Conservation (phyloP, 2,888 invertebrate genomes). For the Timema cristinae region DNA sequence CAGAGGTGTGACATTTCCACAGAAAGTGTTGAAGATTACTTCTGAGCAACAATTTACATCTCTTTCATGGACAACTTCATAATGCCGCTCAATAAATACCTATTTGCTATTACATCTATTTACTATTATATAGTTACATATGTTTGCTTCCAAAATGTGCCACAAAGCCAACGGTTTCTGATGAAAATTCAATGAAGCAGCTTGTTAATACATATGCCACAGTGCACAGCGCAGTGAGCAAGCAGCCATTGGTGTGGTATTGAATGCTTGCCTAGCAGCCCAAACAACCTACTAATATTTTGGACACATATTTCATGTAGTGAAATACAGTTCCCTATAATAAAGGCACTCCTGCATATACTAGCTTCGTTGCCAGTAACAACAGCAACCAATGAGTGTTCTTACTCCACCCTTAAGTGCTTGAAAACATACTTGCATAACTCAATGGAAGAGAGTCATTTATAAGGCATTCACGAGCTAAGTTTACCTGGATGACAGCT, state of each 20-base stretch:
- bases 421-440: too few relatives aligned
- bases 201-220: not conserved
- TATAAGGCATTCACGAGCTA: too few relatives aligned
- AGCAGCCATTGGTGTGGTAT: slow-evolving; percentile 5
- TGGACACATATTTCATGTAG: too few relatives aligned
- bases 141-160: not conserved
- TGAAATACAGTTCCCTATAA: not conserved
- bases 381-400: too few relatives aligned
- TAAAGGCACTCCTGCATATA: not conserved
- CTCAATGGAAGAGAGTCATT: too few relatives aligned
- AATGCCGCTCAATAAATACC: not conserved
- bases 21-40: slow-evolving; percentile 3
- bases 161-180: not conserved
- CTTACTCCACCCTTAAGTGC: too few relatives aligned
- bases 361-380: not conserved
- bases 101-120: not conserved
- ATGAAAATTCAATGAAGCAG: not conserved
- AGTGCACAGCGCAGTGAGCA: not conserved
- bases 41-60: not conserved
- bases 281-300: too few relatives aligned
- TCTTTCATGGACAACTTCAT: not conserved
- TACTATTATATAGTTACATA: not conserved
- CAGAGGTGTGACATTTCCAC: not conserved
- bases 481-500: too few relatives aligned
- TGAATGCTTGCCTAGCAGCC: too few relatives aligned